Conservation (phyloP, 2,113 vertebrate species). For the Dicaeum eximium region DNA sequence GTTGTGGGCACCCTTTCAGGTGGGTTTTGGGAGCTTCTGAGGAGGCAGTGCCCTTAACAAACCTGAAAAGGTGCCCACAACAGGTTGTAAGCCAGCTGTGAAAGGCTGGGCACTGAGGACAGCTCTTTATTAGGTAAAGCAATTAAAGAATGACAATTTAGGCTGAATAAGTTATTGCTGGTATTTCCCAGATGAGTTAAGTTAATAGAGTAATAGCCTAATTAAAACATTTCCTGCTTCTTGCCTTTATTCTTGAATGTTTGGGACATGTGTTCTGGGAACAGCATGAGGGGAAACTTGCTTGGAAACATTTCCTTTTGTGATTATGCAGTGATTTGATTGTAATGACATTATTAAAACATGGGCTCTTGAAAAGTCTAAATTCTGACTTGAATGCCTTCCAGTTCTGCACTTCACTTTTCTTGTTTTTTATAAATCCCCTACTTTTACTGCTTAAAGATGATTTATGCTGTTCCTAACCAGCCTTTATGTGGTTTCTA, state of each 20-base stretch:
- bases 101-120: not conserved
- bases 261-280: conserved; percentile 25
- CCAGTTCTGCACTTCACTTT: not conserved
- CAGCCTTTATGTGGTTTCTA: not conserved
- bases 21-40: not conserved
- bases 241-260: not conserved
- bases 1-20: not conserved
- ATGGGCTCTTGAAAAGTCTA: not conserved
- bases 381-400: not conserved
- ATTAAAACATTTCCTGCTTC: conserved; percentile 21
- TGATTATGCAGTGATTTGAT: not conserved
- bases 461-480: not conserved
- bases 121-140: not conserved
- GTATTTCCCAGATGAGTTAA: not conserved
- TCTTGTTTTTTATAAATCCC: not conserved
- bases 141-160: not conserved
- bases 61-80: not conserved
- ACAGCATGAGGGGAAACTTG: not conserved
- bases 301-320: not conserved
- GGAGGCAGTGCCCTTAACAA: not conserved
- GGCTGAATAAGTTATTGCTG: not conserved
- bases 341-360: not conserved
- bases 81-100: not conserved
- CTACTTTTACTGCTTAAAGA: not conserved
- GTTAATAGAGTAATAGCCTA: not conserved